These are phyloP conservation scores for Portunus trituberculatus DNA, from an alignment of 1,140 invertebrate species.

Conservation along the genomic window DNA sequence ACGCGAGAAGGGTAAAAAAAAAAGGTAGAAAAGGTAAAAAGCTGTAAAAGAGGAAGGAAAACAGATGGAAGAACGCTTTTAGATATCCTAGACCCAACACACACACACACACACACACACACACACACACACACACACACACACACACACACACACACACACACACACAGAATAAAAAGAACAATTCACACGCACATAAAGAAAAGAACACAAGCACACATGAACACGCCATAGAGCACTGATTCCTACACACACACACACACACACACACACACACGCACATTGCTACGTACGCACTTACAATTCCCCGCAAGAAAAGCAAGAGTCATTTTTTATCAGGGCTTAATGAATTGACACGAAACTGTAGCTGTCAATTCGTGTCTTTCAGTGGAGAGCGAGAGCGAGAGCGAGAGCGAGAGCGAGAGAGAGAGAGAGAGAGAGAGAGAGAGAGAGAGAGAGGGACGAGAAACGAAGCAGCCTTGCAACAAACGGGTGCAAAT, in stretches of 20 bases:
- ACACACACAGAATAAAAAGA: too few relatives aligned
- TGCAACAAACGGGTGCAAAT: too few relatives aligned
- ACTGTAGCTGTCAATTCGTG: constrained; percentile 3
- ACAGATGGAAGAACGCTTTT: too few relatives aligned
- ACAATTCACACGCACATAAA: background rate
- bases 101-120: too few relatives aligned
- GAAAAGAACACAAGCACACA: background rate
- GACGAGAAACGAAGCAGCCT: too few relatives aligned
- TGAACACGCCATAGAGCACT: background rate
- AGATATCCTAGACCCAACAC: too few relatives aligned
- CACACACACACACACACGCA: background rate
- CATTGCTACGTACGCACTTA: background rate
- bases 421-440: background rate
- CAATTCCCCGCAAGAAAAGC: background rate
- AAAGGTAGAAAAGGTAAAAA: background rate
- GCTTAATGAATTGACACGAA: constrained; percentile 10
- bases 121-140: too few relatives aligned
- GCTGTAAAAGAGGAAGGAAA: too few relatives aligned
- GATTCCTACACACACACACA: background rate
- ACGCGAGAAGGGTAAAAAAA: background rate
- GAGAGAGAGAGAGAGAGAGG: background rate
- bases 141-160: too few relatives aligned
- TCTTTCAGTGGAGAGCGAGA: background rate
- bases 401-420: background rate
- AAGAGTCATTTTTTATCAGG: background rate